phyloP scores from a whole-genome alignment of 64 coral and sea anemone species.

The Dendronephthya gigantea region DNA sequence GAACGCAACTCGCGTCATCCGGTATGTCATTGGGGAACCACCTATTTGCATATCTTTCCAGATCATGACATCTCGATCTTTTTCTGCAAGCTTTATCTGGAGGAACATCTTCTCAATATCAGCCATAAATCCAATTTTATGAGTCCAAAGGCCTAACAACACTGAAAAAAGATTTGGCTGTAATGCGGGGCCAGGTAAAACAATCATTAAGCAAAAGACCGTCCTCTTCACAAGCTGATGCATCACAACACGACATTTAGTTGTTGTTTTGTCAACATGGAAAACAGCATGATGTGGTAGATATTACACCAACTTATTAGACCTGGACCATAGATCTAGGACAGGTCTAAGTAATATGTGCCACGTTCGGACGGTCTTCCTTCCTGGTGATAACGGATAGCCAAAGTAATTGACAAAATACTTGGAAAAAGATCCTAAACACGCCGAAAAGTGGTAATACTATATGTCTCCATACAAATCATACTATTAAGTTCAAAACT shows the following conservation, averaged over 20 bases:
- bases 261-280: neutral
- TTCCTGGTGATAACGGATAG: no score
- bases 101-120: conserved; percentile 31
- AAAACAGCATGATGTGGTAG: conserved; percentile 1
- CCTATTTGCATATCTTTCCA: conserved; percentile 27
- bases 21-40: neutral
- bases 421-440: no score
- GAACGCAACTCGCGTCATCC: conserved; percentile 19
- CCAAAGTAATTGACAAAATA: no score
- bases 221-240: neutral
- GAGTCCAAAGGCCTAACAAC: neutral
- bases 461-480: no score
- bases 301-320: neutral
- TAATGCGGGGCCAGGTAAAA: no score
- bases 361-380: no score
- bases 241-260: conserved; percentile 27
- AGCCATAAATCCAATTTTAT: conserved; percentile 20
- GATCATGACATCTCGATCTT: conserved; percentile 14
- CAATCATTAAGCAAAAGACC: conserved; percentile 25
- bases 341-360: no score
- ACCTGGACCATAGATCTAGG: no score
- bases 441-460: no score
- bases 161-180: no score
- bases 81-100: conserved; percentile 18
- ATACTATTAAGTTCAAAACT: no score